Percentiles rank a stretch among this genome's conserved stretches.
These are phyloP conservation scores for Apeira syringaria DNA, from an alignment of 2,888 invertebrate species.

Conservation along the genomic window DNA sequence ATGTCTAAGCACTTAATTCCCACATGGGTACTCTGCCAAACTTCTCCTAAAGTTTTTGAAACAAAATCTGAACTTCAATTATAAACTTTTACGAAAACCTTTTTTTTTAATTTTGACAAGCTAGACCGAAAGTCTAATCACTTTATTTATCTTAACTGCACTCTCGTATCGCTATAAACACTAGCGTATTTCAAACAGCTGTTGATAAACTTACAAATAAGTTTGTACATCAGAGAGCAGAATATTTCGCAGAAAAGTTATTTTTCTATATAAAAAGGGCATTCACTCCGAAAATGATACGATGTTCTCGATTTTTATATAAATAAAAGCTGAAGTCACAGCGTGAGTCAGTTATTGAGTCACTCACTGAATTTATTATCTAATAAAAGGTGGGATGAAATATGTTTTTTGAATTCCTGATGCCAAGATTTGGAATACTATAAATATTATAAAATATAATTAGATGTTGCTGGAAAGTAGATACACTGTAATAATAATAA, in stretches of 20 bases:
- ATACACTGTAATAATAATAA: no score
- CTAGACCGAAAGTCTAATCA: conserved; percentile 8
- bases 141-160: conserved; percentile 3
- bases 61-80: neutral
- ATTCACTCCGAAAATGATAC: conserved; percentile 7
- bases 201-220: conserved; percentile 11
- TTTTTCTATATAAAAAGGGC: conserved; percentile 17
- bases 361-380: conserved; percentile 22
- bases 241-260: conserved; percentile 17
- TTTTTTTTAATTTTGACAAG: neutral
- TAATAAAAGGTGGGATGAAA: conserved; percentile 8
- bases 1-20: neutral
- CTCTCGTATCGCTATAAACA: conserved; percentile 11
- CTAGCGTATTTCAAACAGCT: conserved; percentile 8
- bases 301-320: conserved; percentile 12
- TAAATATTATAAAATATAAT: no score
- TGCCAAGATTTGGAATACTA: conserved; percentile 1
- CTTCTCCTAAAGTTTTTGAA: neutral
- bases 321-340: conserved; percentile 15
- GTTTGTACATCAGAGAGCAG: conserved; percentile 15
- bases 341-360: conserved; percentile 23
- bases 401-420: conserved; percentile 1
- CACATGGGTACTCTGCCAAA: neutral
- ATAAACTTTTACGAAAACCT: neutral
- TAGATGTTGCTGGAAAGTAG: no score